These are phyloP conservation scores for Muscicapa adusta DNA, from an alignment of 2,113 vertebrate genomes.

Conservation along the genomic window DNA sequence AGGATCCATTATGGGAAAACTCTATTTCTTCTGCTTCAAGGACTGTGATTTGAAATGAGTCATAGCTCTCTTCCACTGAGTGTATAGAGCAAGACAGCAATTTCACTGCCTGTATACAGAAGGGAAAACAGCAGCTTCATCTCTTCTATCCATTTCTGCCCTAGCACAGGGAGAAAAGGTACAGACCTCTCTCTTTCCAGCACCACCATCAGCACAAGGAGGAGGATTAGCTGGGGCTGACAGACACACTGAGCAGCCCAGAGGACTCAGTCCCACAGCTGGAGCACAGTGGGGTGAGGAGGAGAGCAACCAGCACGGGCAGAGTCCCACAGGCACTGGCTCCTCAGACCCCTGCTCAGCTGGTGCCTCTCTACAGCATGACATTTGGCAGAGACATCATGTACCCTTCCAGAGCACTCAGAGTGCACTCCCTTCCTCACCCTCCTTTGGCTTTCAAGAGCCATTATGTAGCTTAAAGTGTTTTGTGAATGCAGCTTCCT, in stretches of 20 bases:
- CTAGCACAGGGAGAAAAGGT: neutral
- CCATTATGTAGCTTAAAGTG: slow-evolving; percentile 16
- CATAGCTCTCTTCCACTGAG: neutral
- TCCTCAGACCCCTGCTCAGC: neutral
- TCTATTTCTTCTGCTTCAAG: neutral
- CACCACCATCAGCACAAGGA: neutral
- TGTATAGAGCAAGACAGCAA: neutral
- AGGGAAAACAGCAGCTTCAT: neutral
- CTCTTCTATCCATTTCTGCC: neutral
- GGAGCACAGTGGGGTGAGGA: neutral
- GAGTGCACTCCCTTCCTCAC: neutral
- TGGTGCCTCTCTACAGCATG: neutral
- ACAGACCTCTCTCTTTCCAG: neutral
- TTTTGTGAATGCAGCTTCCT: slow-evolving; percentile 45
- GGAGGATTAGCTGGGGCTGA: neutral
- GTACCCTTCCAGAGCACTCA: slow-evolving; percentile 2
- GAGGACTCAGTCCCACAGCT: neutral
- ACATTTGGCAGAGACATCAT: neutral
- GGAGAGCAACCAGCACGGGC: accelerated
- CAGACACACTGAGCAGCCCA: neutral
- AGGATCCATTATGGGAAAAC: neutral
- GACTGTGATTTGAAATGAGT: neutral
- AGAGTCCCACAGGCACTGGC: neutral
- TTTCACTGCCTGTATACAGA: neutral
- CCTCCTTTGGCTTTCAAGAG: slow-evolving; percentile 34